These are phyloP conservation scores for Sipha flava DNA, from an alignment of 1,140 invertebrate species.

Conservation along the genomic window DNA sequence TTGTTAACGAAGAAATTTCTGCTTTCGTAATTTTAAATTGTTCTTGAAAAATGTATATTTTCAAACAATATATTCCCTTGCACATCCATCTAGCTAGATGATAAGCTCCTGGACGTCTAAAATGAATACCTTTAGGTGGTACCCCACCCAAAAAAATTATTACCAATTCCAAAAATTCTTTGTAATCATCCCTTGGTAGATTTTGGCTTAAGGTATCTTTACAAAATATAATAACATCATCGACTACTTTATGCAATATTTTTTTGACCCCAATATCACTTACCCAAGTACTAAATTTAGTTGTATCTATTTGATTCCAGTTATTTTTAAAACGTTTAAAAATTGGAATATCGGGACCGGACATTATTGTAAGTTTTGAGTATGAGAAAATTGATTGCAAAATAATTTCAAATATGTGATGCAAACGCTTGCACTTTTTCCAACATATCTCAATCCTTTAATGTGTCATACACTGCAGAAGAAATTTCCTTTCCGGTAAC, in stretches of 20 bases:
- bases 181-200: too few relatives aligned
- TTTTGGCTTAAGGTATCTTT: too few relatives aligned
- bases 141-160: too few relatives aligned
- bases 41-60: too few relatives aligned
- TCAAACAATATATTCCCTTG: too few relatives aligned
- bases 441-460: slow-evolving; percentile 30
- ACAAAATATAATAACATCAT: too few relatives aligned
- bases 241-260: not conserved
- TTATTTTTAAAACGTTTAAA: not conserved
- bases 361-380: not conserved
- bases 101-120: too few relatives aligned
- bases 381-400: slow-evolving; percentile 32
- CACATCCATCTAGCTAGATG: too few relatives aligned
- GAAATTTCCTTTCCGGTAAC: not conserved
- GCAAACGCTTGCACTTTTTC: slow-evolving; percentile 33
- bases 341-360: not conserved
- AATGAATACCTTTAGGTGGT: too few relatives aligned
- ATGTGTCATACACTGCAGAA: slow-evolving; percentile 10
- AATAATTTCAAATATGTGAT: slow-evolving; percentile 34
- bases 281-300: not conserved
- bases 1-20: not conserved
- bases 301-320: not conserved
- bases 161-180: too few relatives aligned
- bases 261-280: not conserved
- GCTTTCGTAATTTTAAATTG: too few relatives aligned